phyloP scores from a whole-genome alignment of 2,113 vertebrate species.

The Sceloporus tristichus region DNA sequence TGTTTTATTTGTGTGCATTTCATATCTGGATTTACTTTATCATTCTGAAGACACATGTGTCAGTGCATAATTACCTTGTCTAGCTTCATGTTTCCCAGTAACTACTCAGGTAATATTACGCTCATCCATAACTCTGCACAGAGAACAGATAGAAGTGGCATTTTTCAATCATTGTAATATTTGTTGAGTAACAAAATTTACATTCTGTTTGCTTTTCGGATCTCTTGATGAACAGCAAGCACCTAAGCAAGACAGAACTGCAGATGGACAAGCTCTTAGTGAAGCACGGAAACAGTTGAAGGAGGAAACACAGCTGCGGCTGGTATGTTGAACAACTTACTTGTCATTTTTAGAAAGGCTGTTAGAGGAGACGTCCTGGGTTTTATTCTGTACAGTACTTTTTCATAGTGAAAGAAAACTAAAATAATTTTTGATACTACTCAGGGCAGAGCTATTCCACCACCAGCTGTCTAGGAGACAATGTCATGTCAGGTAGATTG shows the following conservation, averaged over 20 bases:
- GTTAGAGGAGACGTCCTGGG: background rate
- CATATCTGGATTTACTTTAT: background rate
- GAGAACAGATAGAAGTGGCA: background rate
- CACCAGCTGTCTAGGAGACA: background rate
- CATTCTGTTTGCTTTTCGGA: background rate
- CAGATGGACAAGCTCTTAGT: constrained; percentile 86
- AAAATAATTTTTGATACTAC: background rate
- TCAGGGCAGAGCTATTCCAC: background rate
- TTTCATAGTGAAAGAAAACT: background rate
- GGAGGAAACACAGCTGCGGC: constrained; percentile 93
- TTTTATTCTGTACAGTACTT: background rate
- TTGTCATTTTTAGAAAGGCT: background rate
- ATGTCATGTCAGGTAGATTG: background rate
- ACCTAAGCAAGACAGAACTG: constrained; percentile 82
- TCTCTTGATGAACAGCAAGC: constrained; percentile 65
- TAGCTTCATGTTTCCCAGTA: background rate
- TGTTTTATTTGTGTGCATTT: background rate
- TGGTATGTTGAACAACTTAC: constrained; percentile 80
- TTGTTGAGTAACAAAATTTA: background rate
- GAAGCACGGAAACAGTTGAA: constrained; percentile 96
- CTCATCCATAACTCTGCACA: background rate
- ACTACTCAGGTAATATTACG: background rate
- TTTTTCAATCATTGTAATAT: background rate
- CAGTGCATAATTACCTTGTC: background rate
- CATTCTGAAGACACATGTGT: background rate